phyloP scores from a whole-genome alignment of 2,888 invertebrate genomes.

The Toxonevra muliebris region DNA sequence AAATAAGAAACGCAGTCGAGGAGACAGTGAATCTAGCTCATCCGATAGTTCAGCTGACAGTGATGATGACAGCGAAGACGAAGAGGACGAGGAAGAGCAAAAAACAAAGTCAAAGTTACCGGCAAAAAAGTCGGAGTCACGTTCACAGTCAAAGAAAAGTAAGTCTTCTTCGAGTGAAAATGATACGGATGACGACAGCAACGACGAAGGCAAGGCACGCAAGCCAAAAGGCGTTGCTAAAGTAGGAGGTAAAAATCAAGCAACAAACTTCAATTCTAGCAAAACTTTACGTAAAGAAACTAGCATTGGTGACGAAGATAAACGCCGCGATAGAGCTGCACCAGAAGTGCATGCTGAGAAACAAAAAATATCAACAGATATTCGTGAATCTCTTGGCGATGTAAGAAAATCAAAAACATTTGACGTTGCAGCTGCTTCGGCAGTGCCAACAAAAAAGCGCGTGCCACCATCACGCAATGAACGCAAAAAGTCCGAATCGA shows the following conservation, averaged over 20 bases:
- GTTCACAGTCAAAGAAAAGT: conserved; percentile 25
- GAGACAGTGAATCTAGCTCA: conserved; percentile 65
- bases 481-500: conserved; percentile 38
- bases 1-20: conserved; percentile 50
- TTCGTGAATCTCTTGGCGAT: conserved; percentile 33
- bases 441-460: neutral
- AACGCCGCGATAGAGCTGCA: conserved; percentile 36
- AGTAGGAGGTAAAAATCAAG: conserved; percentile 17
- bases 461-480: conserved; percentile 17
- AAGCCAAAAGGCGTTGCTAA: conserved; percentile 32
- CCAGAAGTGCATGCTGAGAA: conserved; percentile 34
- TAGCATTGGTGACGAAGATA: conserved; percentile 35
- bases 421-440: conserved; percentile 9
- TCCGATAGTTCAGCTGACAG: conserved; percentile 68
- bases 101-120: conserved; percentile 35
- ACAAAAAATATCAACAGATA: conserved; percentile 40
- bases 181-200: conserved; percentile 45
- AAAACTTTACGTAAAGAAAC: conserved; percentile 30
- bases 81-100: conserved; percentile 34
- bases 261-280: conserved; percentile 11
- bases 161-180: conserved; percentile 44
- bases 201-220: conserved; percentile 40
- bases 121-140: conserved; percentile 35
- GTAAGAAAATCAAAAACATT: conserved; percentile 38
- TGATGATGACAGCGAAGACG: conserved; percentile 50